A percentile compares a stretch with the other conserved stretches of the same genome.
Evolutionary conservation across 2,888 invertebrate genomes (phyloP).

Genomic region (Melanchra persicariae): DNA sequence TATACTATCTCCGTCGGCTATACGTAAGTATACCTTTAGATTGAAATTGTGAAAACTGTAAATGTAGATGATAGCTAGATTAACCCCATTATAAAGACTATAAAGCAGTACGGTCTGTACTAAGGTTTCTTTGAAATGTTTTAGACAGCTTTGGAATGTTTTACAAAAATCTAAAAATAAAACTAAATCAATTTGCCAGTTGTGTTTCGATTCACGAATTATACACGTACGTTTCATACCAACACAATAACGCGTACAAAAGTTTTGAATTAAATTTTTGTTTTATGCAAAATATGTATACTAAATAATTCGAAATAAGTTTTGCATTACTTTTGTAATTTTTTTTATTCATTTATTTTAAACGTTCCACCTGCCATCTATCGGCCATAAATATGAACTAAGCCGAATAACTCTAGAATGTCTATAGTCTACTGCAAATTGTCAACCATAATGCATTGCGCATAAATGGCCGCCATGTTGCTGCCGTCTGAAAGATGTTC

Average conservation of each 20-base stretch:
- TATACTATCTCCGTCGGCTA: conserved; percentile 40
- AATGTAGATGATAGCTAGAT: conserved; percentile 24
- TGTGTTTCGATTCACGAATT: conserved; percentile 46
- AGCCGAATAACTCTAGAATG: conserved; percentile 76
- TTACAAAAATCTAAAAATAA: conserved; percentile 50
- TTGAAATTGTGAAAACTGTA: conserved; percentile 11
- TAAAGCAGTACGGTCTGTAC: background rate
- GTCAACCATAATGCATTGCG: conserved; percentile 91
- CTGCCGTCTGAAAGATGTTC: conserved; percentile 91
- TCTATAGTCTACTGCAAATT: conserved; percentile 89
- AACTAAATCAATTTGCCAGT: conserved; percentile 35
- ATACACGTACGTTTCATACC: background rate
- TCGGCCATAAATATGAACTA: conserved; percentile 68
- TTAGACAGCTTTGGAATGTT: conserved; percentile 33
- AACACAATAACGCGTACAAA: background rate
- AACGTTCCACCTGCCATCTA: conserved; percentile 74
- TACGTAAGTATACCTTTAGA: conserved; percentile 35
- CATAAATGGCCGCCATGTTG: conserved; percentile 92
- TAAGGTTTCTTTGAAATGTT: conserved; percentile 20
- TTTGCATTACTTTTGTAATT: background rate
- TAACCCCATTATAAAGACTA: background rate
- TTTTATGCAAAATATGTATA: background rate
- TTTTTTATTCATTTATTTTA: conserved; percentile 1
- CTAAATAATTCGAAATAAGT: background rate
- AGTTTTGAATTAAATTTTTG: background rate